Conservation (phyloP, 2,113 vertebrate genomes). For the Apus apus region DNA sequence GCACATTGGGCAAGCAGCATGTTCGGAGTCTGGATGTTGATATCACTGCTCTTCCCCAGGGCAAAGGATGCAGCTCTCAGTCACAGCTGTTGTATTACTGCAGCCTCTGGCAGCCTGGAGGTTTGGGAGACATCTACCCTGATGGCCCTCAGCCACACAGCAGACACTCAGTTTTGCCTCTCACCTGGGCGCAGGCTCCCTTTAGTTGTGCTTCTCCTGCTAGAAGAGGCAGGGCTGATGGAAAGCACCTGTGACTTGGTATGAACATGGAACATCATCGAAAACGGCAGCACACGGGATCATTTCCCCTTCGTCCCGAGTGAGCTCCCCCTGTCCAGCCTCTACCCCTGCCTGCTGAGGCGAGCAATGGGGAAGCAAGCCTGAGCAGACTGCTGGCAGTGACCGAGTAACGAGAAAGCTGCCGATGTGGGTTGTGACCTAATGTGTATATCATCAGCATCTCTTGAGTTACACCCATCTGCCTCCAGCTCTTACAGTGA, state of each 20-base stretch:
- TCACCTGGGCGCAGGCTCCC: fast-evolving
- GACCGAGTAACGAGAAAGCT: background rate
- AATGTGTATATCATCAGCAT: background rate
- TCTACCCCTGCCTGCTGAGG: background rate
- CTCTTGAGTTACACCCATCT: background rate
- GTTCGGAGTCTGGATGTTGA: background rate
- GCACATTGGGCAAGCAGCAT: fast-evolving
- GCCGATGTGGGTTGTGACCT: background rate
- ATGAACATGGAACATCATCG: fast-evolving
- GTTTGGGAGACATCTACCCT: background rate
- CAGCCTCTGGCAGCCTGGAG: background rate
- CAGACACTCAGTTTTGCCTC: background rate
- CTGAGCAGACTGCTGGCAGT: background rate
- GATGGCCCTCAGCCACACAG: background rate
- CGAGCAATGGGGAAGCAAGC: background rate
- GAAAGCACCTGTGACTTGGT: background rate
- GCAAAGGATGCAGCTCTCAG: background rate
- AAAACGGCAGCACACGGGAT: fast-evolving
- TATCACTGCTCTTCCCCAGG: background rate
- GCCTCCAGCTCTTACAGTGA: background rate
- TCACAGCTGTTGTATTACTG: background rate
- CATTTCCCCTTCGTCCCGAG: background rate
- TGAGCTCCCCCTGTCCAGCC: fast-evolving
- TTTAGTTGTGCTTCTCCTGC: background rate
- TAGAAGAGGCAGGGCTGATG: background rate